Conservation (phyloP, 1,140 invertebrate genomes). For the Fragariocoptes setiger region DNA sequence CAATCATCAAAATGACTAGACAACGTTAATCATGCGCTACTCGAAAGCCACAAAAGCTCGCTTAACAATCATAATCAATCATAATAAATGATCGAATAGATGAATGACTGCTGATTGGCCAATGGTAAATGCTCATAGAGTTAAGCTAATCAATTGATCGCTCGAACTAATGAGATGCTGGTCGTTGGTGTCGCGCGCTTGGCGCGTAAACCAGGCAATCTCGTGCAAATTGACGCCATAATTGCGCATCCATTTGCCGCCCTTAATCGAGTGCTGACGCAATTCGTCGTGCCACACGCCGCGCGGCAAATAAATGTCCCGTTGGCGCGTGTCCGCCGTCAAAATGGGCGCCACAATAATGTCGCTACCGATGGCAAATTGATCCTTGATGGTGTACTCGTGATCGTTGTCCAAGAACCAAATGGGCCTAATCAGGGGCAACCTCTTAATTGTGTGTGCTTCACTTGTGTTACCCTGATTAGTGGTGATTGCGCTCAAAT, state of each 20-base stretch:
- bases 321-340: slow-evolving; percentile 25
- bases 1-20: too few species aligned
- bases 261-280: slow-evolving; percentile 43
- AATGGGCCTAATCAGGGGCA: slow-evolving; percentile 28
- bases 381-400: slow-evolving; percentile 41
- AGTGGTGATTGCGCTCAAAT: background rate
- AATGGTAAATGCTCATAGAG: too few species aligned
- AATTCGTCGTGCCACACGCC: slow-evolving; percentile 67
- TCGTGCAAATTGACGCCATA: slow-evolving; percentile 41
- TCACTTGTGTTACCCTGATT: too few species aligned
- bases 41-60: too few species aligned
- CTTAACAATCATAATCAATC: too few species aligned
- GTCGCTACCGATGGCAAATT: slow-evolving; percentile 65
- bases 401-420: slow-evolving; percentile 59
- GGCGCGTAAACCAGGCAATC: slow-evolving; percentile 37
- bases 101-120: too few species aligned
- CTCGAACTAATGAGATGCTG: too few species aligned
- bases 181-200: too few species aligned
- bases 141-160: too few species aligned
- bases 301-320: slow-evolving; percentile 47
- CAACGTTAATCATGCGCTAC: too few species aligned
- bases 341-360: slow-evolving; percentile 66
- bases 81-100: too few species aligned
- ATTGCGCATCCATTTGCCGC: slow-evolving; percentile 56
- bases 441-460: too few species aligned